Conservation (phyloP, 2,888 invertebrate genomes). For the Cotesia congregata region DNA sequence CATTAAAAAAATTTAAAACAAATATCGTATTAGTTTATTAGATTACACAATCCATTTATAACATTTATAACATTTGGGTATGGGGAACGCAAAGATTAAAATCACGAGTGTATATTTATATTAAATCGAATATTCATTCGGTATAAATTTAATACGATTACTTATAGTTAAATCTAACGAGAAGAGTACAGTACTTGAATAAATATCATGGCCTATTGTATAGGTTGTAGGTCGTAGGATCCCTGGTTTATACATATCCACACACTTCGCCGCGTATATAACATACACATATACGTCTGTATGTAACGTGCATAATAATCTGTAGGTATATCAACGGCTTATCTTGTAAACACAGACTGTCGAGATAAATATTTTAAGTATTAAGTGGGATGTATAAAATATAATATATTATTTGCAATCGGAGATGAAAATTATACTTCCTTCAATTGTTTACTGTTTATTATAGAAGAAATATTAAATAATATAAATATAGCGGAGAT, state of each 20-base stretch:
- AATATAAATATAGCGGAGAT: not conserved
- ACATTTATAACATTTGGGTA: no score
- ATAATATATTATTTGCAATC: not conserved
- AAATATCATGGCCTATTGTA: conserved; percentile 37
- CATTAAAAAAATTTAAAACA: no score
- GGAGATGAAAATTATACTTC: conserved; percentile 6
- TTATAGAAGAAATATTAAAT: not conserved
- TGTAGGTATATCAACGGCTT: conserved; percentile 31
- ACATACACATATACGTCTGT: not conserved
- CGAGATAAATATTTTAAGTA: conserved; percentile 40
- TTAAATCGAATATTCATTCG: conserved; percentile 11
- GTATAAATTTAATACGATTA: conserved; percentile 35
- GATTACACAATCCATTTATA: no score
- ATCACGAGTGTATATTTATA: not conserved
- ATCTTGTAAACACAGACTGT: conserved; percentile 39
- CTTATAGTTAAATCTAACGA: conserved; percentile 40
- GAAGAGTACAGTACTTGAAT: conserved; percentile 41
- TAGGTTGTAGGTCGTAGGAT: not conserved
- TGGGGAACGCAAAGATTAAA: not conserved
- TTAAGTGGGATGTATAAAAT: conserved; percentile 9
- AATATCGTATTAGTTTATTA: no score
- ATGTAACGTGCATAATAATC: conserved; percentile 20
- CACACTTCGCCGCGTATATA: conserved; percentile 13
- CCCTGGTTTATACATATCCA: conserved; percentile 1
- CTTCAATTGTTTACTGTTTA: conserved; percentile 19